Conservation (phyloP, 2,888 invertebrate species). For the Cephus spinipes region DNA sequence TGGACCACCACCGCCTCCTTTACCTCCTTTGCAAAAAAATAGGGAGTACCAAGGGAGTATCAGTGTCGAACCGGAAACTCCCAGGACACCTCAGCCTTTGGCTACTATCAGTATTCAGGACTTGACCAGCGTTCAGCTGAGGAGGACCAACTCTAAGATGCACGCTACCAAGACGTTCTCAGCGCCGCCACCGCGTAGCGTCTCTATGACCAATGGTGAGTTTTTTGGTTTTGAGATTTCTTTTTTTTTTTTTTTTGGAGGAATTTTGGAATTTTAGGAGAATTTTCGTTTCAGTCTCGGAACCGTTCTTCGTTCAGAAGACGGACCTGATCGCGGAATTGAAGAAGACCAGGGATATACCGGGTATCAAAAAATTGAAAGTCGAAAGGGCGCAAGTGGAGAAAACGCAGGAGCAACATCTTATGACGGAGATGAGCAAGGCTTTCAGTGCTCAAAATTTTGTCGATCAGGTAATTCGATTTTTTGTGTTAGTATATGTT, state of each 20-base stretch:
- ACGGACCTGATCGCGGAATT: constrained; percentile 92
- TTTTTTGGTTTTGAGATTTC: not conserved
- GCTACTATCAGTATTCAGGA: constrained; percentile 90
- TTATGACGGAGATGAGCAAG: constrained; percentile 86
- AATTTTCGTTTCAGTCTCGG: constrained; percentile 65
- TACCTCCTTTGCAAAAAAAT: constrained; percentile 53
- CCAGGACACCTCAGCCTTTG: constrained; percentile 77
- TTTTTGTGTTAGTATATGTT: not conserved
- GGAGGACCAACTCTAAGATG: constrained; percentile 78
- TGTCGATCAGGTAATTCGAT: constrained; percentile 84
- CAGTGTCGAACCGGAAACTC: constrained; percentile 64
- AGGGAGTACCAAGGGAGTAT: not conserved
- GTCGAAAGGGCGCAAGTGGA: constrained; percentile 89
- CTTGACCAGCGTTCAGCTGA: constrained; percentile 83
- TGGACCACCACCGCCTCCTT: constrained; percentile 70
- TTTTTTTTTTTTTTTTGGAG: not conserved
- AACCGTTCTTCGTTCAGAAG: constrained; percentile 81
- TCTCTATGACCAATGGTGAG: constrained; percentile 72
- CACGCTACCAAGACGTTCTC: constrained; percentile 85
- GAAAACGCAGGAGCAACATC: constrained; percentile 84
- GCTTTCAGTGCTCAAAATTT: constrained; percentile 88
- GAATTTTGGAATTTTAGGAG: not conserved
- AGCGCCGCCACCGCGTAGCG: constrained; percentile 81
- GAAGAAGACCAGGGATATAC: constrained; percentile 91
- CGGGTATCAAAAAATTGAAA: constrained; percentile 93